Conservation (phyloP, 2,797 vertebrate genomes). For the Channa striata region DNA sequence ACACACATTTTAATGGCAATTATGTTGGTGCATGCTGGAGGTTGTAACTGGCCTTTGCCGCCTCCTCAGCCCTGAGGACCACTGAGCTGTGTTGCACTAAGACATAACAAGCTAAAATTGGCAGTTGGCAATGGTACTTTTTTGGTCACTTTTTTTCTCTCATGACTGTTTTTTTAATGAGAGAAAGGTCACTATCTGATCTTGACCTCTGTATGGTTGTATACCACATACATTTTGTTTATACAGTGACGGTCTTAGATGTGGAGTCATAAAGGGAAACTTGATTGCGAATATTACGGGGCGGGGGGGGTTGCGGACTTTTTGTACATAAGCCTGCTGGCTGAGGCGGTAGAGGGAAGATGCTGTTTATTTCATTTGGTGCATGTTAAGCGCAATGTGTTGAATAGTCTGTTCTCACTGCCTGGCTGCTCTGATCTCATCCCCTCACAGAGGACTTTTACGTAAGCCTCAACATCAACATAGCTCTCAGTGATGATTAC, state of each 20-base stretch:
- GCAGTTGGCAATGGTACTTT: slow-evolving; percentile 38
- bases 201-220: slow-evolving; percentile 43
- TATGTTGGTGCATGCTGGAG: slow-evolving; percentile 14
- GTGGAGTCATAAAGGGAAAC: slow-evolving; percentile 17
- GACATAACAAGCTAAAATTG: slow-evolving; percentile 62
- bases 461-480: slow-evolving; percentile 63
- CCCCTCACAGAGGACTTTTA: slow-evolving; percentile 56
- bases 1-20: slow-evolving; percentile 33
- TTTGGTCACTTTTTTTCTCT: slow-evolving; percentile 41
- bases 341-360: slow-evolving; percentile 18
- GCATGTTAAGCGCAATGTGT: slow-evolving; percentile 63
- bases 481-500: slow-evolving; percentile 48
- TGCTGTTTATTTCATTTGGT: slow-evolving; percentile 56
- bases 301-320: slow-evolving; percentile 21
- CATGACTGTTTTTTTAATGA: slow-evolving; percentile 59
- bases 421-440: slow-evolving; percentile 69
- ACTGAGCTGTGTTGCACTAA: slow-evolving; percentile 53
- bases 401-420: slow-evolving; percentile 58
- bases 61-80: slow-evolving; percentile 61
- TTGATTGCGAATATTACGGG: slow-evolving; percentile 26
- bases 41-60: slow-evolving; percentile 51
- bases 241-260: not conserved
- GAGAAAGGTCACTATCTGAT: slow-evolving; percentile 46
- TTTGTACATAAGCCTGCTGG: slow-evolving; percentile 21
- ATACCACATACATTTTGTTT: slow-evolving; percentile 45